Evolutionary conservation across 2,113 vertebrate species (phyloP).

Genomic region (Caranx ignobilis): DNA sequence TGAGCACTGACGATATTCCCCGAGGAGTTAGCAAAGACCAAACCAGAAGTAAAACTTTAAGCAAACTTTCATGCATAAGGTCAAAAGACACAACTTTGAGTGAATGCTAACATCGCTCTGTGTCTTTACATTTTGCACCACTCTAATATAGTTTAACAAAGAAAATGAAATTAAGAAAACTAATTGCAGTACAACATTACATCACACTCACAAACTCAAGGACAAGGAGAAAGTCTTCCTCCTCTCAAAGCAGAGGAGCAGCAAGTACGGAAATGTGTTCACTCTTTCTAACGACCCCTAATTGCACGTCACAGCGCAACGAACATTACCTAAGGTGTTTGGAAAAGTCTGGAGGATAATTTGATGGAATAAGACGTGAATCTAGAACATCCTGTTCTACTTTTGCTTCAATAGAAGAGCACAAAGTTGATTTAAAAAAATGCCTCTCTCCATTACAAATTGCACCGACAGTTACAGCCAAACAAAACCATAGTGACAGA

Average conservation of each 20-base stretch:
- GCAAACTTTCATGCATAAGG: no score
- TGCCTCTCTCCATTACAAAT: slow-evolving; percentile 15
- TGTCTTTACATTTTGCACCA: no score
- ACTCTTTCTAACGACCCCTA: not conserved
- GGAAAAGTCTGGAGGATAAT: slow-evolving; percentile 24
- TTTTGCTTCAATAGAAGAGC: not conserved
- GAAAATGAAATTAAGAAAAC: not conserved
- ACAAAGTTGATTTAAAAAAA: slow-evolving; percentile 25
- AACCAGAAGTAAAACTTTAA: no score
- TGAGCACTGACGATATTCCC: no score
- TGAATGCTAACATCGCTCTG: no score
- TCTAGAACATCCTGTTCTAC: slow-evolving; percentile 21
- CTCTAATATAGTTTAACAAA: not conserved
- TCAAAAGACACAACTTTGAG: no score
- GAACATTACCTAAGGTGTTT: not conserved
- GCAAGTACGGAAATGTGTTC: not conserved
- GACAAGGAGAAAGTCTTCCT: not conserved
- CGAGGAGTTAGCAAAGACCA: no score
- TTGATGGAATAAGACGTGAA: slow-evolving; percentile 10
- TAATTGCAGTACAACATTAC: not conserved
- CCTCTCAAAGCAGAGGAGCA: not conserved
- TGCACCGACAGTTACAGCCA: slow-evolving; percentile 1
- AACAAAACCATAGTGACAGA: slow-evolving; percentile 24
- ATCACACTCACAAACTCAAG: not conserved
- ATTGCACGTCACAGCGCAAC: not conserved